These are phyloP conservation scores for Spongilla lacustris DNA, from an alignment of 37 sponge, comb jelly and placozoan genomes.

Conservation along the genomic window DNA sequence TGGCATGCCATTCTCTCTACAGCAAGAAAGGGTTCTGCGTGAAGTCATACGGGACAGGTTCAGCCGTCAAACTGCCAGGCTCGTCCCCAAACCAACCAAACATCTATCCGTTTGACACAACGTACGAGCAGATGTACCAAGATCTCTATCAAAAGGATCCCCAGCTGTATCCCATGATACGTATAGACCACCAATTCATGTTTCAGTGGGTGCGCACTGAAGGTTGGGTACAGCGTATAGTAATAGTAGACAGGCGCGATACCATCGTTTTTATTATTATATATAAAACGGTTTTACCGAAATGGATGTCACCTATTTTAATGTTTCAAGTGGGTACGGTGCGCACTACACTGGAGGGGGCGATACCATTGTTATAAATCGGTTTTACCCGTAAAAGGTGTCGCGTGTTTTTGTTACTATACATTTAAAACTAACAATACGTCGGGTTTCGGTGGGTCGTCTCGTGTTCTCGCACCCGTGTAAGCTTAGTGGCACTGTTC, in stretches of 20 bases:
- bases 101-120: conserved; percentile 84
- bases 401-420: no score
- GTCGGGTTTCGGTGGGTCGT: no score
- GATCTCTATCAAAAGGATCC: conserved; percentile 82
- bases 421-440: no score
- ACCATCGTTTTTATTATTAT: no score
- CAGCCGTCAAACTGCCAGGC: conserved; percentile 91
- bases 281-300: no score
- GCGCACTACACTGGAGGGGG: no score
- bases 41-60: conserved; percentile 91
- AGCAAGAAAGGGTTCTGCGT: conserved; percentile 96
- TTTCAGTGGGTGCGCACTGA: not conserved
- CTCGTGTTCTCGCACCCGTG: no score
- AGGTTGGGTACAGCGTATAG: not conserved
- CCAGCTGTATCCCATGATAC: conserved; percentile 69
- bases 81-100: conserved; percentile 81
- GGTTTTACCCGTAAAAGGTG: no score
- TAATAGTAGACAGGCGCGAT: not conserved
- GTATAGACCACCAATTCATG: not conserved
- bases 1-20: not conserved
- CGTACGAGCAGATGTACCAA: conserved; percentile 91
- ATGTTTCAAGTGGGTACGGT: no score
- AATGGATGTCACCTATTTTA: no score
- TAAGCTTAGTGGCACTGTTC: no score
- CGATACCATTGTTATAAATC: no score